Percentiles rank a stretch among this genome's conserved stretches.
Conservation (phyloP, 2,888 invertebrate species). For the Nasonovia ribisnigri region DNA sequence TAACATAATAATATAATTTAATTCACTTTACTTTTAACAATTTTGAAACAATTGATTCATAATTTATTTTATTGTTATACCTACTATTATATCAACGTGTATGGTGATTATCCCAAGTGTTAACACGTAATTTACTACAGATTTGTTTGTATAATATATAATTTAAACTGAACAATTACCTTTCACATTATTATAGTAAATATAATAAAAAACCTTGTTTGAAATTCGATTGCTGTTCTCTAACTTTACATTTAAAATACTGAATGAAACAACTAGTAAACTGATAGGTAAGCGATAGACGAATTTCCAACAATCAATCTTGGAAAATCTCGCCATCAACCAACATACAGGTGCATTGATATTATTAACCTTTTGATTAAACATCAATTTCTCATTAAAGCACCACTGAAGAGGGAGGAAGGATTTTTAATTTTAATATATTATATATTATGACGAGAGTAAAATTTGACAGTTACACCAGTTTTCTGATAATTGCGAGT, state of each 20-base stretch:
- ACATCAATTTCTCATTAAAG: background rate
- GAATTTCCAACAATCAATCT: too few species aligned
- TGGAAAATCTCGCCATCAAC: background rate
- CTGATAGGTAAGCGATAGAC: too few species aligned
- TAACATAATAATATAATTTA: background rate
- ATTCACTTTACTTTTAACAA: background rate
- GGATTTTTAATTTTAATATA: background rate
- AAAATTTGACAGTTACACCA: background rate
- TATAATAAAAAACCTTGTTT: background rate
- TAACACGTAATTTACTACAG: background rate
- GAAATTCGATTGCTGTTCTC: background rate
- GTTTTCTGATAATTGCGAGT: background rate
- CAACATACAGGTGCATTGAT: background rate
- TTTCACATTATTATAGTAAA: background rate
- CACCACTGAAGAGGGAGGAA: background rate
- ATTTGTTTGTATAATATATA: background rate
- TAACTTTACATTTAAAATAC: background rate
- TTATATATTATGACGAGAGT: background rate
- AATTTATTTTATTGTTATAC: background rate
- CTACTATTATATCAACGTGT: background rate
- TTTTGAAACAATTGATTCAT: background rate
- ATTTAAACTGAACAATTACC: background rate
- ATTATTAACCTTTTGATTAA: background rate
- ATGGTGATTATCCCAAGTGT: background rate
- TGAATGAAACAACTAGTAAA: too few species aligned